These are phyloP conservation scores for Copsychus sechellarum DNA, from an alignment of 2,113 vertebrate species.

Conservation along the genomic window DNA sequence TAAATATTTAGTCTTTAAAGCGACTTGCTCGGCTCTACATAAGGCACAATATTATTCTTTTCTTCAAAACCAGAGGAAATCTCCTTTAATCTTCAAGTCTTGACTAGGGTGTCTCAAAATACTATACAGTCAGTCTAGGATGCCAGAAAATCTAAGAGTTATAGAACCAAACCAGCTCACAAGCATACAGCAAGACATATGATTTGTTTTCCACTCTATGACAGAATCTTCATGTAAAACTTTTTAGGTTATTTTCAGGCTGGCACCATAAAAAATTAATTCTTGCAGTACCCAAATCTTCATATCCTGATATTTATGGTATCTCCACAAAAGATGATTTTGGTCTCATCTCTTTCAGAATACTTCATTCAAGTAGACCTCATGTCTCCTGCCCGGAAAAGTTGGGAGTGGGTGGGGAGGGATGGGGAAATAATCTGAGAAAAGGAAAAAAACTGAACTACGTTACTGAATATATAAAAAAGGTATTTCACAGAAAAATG, in stretches of 20 bases:
- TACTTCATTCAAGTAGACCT: not conserved
- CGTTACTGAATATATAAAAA: not conserved
- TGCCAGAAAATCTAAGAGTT: not conserved
- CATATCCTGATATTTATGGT: not conserved
- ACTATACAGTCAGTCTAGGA: not conserved
- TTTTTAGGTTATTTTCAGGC: not conserved
- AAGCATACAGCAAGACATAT: not conserved
- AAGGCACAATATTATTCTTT: not conserved
- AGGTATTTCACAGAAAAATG: not conserved
- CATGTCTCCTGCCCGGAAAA: not conserved
- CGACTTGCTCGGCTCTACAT: not conserved
- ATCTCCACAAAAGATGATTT: not conserved
- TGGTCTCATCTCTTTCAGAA: not conserved
- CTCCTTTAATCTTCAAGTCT: not conserved
- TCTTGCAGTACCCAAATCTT: not conserved
- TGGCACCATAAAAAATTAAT: not conserved
- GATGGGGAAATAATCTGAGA: not conserved
- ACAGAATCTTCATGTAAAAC: not conserved
- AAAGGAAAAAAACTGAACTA: not conserved
- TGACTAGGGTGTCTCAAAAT: not conserved
- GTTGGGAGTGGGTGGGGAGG: not conserved
- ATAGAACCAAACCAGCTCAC: not conserved
- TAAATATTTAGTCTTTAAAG: not conserved
- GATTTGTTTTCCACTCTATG: not conserved
- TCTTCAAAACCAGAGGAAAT: not conserved